Conservation (phyloP, 2,888 invertebrate species). For the Ennomos fuscantarius region DNA sequence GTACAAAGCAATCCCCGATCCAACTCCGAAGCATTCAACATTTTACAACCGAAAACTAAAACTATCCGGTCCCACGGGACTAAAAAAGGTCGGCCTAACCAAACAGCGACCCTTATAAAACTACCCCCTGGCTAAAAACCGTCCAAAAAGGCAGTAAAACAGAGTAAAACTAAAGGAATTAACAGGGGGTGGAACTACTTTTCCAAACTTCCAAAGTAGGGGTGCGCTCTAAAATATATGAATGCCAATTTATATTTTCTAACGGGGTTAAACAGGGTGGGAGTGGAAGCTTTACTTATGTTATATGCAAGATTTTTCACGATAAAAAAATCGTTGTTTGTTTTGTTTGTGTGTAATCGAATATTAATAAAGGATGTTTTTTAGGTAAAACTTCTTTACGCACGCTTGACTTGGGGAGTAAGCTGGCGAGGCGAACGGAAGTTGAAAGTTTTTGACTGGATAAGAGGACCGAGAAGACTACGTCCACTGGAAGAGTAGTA, state of each 20-base stretch:
- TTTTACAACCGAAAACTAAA: conserved; percentile 71
- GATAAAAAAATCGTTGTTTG: too few species aligned
- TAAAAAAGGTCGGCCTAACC: conserved; percentile 84
- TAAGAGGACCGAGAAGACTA: too few species aligned
- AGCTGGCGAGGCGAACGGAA: too few species aligned
- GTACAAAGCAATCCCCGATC: conserved; percentile 43
- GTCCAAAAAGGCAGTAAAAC: conserved; percentile 84
- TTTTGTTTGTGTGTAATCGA: too few species aligned
- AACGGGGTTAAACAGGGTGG: conserved; percentile 55
- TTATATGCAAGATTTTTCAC: conserved; percentile 2
- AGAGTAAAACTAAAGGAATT: conserved; percentile 85
- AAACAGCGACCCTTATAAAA: conserved; percentile 83
- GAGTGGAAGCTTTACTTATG: conserved; percentile 29
- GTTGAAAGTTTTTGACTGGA: too few species aligned
- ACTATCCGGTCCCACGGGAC: conserved; percentile 72
- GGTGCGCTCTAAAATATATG: conserved; percentile 73
- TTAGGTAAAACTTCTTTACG: too few species aligned
- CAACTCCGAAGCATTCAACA: conserved; percentile 69
- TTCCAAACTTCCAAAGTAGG: conserved; percentile 74
- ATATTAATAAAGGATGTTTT: too few species aligned
- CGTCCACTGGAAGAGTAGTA: too few species aligned
- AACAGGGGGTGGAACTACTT: conserved; percentile 79
- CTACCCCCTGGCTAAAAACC: conserved; percentile 72
- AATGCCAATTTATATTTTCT: conserved; percentile 83
- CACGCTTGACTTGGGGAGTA: too few species aligned